Base-by-base conservation (phyloP, 1,140 invertebrate genomes). In the Anthonomus grandis region DNA sequence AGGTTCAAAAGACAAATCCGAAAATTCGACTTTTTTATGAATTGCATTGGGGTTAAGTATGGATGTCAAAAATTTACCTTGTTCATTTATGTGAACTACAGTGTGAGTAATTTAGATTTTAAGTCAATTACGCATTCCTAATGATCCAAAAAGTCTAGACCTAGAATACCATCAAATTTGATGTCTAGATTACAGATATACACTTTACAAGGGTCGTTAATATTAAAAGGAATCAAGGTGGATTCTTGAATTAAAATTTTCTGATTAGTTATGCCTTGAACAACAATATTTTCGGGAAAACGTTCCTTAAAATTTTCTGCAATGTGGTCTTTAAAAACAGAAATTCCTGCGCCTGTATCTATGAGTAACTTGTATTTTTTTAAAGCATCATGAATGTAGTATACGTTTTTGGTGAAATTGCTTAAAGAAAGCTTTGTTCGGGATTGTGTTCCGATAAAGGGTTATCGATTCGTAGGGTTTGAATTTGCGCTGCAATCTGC, bases 321-420 rank as follows among this genome's bases (percentile, higher is more conserved):
- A 23, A 23, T 48, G 27, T 52, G 45, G 25, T 59, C 13, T 52
- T 57, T 57, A 10, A 59, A 59, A 52, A 59, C 53, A 6, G 50
- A 59, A 17, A 54, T 53, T 36, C 46, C 31, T 22, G 57, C 51
- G 12, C 38, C 46, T 15, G 52, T 44, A 36, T 60, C 47, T 0
- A 55, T 55, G 37, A 60, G 31, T 21, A 55, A 17, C 46, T 45
- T 55, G 39, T 27, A 60, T 12, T 8, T 44, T 2, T 50, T 50
- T 2, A 36, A 36, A 3, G 45, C 42, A 19, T 55, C 46, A 4
- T 50, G 27, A 15, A 56, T 60, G 45, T 49, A 60, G 49, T 55
- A 56, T 17, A 60, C 22, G 36, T 60, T 60, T 50, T 50, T 42
- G 45, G 45, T 44, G 15, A 4, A 4, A 42, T 10, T 27, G 51